These are phyloP conservation scores for Trichoplusia ni DNA, from an alignment of 1,140 invertebrate species.

Conservation along the genomic window DNA sequence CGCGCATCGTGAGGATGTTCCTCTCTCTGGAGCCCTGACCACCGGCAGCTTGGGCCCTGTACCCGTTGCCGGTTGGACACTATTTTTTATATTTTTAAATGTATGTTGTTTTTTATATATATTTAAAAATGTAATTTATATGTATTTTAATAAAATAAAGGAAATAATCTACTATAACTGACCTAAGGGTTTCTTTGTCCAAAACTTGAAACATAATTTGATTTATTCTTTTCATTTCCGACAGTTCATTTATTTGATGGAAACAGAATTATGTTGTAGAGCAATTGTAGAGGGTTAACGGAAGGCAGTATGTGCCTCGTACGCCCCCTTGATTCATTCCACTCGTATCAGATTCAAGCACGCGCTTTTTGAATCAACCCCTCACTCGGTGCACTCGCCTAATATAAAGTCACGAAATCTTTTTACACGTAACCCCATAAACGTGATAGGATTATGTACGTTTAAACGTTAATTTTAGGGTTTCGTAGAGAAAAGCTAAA, in stretches of 20 bases:
- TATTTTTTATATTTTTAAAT: too few species aligned
- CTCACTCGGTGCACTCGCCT: constrained; percentile 34
- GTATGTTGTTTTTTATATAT: too few species aligned
- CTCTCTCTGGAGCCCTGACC: too few species aligned
- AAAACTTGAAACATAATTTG: constrained; percentile 48
- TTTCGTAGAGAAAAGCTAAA: too few species aligned
- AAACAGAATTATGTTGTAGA: constrained; percentile 61
- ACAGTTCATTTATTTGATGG: constrained; percentile 55
- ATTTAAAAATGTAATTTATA: too few species aligned
- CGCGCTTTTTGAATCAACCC: constrained; percentile 57
- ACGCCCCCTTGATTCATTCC: constrained; percentile 47
- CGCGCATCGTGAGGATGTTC: too few species aligned
- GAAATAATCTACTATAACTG: too few species aligned
- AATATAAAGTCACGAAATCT: constrained; percentile 43
- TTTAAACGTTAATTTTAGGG: too few species aligned
- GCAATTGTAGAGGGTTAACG: constrained; percentile 47
- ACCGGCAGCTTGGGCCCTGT: too few species aligned
- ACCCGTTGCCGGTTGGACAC: too few species aligned
- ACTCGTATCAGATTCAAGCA: constrained; percentile 49
- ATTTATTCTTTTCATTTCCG: constrained; percentile 60
- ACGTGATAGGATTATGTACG: not conserved
- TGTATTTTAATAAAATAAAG: too few species aligned
- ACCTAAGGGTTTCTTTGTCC: constrained; percentile 38
- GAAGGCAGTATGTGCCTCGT: constrained; percentile 37
- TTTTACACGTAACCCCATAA: not conserved